Conservation (phyloP, 2,888 invertebrate genomes). For the Stenurella melanura region DNA sequence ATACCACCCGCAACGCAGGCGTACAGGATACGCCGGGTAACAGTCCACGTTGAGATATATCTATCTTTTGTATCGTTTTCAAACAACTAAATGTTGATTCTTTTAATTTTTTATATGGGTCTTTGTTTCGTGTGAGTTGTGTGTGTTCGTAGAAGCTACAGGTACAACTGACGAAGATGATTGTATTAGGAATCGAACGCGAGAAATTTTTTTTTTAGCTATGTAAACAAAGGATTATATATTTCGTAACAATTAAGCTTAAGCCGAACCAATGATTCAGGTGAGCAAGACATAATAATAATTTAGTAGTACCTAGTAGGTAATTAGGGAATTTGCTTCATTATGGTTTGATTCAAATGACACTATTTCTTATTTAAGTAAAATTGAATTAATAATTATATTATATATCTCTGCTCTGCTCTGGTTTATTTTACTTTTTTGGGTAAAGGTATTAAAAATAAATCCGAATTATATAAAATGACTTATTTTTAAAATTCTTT, state of each 20-base stretch:
- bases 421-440: too few relatives aligned
- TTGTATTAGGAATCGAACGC: neutral
- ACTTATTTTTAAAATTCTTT: too few relatives aligned
- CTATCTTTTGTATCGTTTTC: neutral
- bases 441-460: too few relatives aligned
- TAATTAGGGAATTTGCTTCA: too few relatives aligned
- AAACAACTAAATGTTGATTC: slow-evolving; percentile 9
- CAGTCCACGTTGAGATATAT: slow-evolving; percentile 9
- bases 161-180: neutral
- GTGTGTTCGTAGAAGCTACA: neutral
- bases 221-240: slow-evolving; percentile 37
- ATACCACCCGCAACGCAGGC: slow-evolving; percentile 25
- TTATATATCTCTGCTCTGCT: too few relatives aligned
- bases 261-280: slow-evolving; percentile 41
- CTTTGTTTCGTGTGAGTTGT: neutral
- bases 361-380: too few relatives aligned
- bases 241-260: slow-evolving; percentile 31
- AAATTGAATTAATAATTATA: too few relatives aligned
- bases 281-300: slow-evolving; percentile 20
- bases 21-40: neutral
- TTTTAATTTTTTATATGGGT: slow-evolving; percentile 10
- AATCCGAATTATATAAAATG: too few relatives aligned
- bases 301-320: too few relatives aligned
- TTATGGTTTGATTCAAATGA: too few relatives aligned
- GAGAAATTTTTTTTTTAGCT: neutral